Evolutionary conservation across 2,888 invertebrate species (phyloP).

Genomic region (Drosophila picticornis): DNA sequence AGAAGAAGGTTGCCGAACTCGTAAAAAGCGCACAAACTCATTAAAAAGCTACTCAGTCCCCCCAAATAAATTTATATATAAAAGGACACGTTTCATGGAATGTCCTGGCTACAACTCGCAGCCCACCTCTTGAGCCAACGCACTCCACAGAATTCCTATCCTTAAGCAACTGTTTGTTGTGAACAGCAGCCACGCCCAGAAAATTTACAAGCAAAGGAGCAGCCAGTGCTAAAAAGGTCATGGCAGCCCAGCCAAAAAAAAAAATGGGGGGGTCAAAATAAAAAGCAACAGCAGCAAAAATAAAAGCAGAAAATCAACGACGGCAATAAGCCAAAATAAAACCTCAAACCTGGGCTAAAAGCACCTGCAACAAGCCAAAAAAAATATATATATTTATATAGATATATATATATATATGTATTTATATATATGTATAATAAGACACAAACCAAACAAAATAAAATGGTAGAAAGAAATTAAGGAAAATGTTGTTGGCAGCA

Average conservation of each 20-base stretch:
- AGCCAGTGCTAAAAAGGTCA: conserved; percentile 65
- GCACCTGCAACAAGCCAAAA: conserved; percentile 34
- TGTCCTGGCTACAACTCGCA: conserved; percentile 34
- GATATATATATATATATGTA: neutral
- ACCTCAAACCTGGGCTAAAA: conserved; percentile 62
- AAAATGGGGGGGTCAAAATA: conserved; percentile 1
- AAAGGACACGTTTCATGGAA: conserved; percentile 14
- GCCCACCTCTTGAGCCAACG: neutral
- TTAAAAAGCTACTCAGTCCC: conserved; percentile 28
- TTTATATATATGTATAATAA: conserved; percentile 12
- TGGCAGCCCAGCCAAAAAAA: conserved; percentile 47
- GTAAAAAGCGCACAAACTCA: conserved; percentile 12
- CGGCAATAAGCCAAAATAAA: conserved; percentile 71
- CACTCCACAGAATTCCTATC: conserved; percentile 44
- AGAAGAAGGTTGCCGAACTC: conserved; percentile 19
- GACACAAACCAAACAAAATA: conserved; percentile 39
- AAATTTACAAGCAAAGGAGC: conserved; percentile 54
- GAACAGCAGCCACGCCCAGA: conserved; percentile 66
- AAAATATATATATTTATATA: neutral
- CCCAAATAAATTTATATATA: neutral
- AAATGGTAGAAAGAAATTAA: conserved; percentile 48
- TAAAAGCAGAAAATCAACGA: conserved; percentile 56
- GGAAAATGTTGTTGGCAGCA: conserved; percentile 55
- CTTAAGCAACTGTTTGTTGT: conserved; percentile 55
- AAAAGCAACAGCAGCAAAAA: conserved; percentile 14